Evolutionary conservation across 2,888 invertebrate species (phyloP), one percentile per base, ranked within the genome.

Genomic region (Cataglyphis albicans): DNA sequence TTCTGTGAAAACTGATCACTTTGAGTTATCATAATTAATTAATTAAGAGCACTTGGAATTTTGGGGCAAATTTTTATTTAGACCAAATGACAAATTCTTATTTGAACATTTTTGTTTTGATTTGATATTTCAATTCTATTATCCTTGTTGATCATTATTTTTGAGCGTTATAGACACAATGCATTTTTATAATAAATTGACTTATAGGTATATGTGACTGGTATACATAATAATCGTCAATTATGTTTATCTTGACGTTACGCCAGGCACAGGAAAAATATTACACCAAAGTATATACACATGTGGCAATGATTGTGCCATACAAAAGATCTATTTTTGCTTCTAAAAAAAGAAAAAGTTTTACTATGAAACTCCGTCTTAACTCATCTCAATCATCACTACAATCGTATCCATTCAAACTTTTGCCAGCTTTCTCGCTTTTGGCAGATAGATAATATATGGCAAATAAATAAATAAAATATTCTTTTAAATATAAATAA

Each of bases 241-340:
- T 59, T 18, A n/a, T 25, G 48, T 72, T 80, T 80, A 80, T 80
- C 70, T 80, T 80, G 78, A 80, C 44, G 25, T 70, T 61, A 80
- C 21, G 72, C 78, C 78, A 80, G n/a, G 18, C 78, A 1, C 59
- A 35, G n/a, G 35, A 61, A 72, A 68, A 80, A 70, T 70, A 78
- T 72, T 70, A 61, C 7, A 7, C 5, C 44, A 59, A 61, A 35
- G 35, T 70, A 67, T 10, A 52, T 52, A 55, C 65, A 75, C 78
- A 70, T 35, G 35, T 59, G 72, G 70, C n/a, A 61, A 25, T 32
- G 59, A 80, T 80, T 80, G 72, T 55, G 44, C 57, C 32, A 48
- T n/a, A 59, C 44, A 48, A 80, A 59, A 59, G 59, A 61, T 78
- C 78, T 72, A 78, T 70, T 78, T 78, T 72, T 44, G 72, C 72